Evolutionary conservation across 2,113 vertebrate species (phyloP).

Genomic region (Macroglossus sobrinus): DNA sequence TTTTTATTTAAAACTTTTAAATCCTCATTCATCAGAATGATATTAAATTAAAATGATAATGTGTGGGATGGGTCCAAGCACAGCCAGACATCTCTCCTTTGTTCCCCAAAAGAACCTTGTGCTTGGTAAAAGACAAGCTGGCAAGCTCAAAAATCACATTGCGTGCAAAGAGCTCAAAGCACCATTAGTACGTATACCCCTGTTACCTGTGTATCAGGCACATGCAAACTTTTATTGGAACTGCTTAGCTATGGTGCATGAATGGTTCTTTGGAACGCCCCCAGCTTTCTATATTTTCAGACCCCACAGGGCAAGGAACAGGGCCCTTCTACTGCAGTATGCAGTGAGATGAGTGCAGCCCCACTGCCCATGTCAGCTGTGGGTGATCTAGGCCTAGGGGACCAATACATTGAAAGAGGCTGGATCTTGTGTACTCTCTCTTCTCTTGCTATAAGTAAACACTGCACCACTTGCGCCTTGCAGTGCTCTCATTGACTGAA

Average conservation of each 20-base stretch:
- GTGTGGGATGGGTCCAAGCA: neutral
- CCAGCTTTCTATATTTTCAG: neutral
- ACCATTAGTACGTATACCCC: neutral
- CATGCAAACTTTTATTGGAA: neutral
- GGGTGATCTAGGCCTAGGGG: neutral
- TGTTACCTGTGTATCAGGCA: neutral
- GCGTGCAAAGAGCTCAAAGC: neutral
- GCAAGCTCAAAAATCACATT: neutral
- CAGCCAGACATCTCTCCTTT: neutral
- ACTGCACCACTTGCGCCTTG: neutral
- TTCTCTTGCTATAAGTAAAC: neutral
- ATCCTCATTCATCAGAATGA: neutral
- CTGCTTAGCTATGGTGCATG: neutral
- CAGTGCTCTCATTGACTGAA: neutral
- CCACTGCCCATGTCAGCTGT: neutral
- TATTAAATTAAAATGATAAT: neutral
- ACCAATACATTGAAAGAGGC: neutral
- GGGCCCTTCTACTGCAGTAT: no score
- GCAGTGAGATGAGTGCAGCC: neutral
- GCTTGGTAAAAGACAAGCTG: neutral
- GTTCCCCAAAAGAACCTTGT: neutral
- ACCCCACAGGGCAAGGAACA: fast-evolving
- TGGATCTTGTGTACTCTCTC: neutral
- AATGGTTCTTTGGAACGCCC: no score
- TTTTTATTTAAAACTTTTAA: neutral